phyloP scores from a whole-genome alignment of 2,113 vertebrate species.

The Epinephelus moara region DNA sequence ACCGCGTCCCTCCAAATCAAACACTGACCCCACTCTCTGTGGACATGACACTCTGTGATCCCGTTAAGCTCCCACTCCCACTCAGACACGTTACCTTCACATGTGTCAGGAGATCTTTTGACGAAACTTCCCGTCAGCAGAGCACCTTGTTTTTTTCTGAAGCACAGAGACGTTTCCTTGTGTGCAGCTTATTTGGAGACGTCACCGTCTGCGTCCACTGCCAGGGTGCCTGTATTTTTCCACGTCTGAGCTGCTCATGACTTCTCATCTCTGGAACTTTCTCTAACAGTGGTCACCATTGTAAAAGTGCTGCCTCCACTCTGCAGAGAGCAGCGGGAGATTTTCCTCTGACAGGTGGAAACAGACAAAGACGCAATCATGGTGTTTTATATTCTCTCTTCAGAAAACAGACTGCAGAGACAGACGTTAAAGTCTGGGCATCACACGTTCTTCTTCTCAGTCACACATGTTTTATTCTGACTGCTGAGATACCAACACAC shows the following conservation, averaged over 20 bases:
- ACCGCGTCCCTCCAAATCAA: slow-evolving; percentile 70
- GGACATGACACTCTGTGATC: slow-evolving; percentile 37
- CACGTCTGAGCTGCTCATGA: slow-evolving; percentile 44
- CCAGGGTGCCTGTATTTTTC: slow-evolving; percentile 76
- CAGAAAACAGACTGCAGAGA: too few species aligned
- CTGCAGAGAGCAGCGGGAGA: neutral
- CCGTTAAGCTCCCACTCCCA: slow-evolving; percentile 11
- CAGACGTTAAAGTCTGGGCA: neutral
- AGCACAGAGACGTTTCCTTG: slow-evolving; percentile 67
- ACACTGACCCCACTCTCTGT: slow-evolving; percentile 36
- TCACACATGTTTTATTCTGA: neutral
- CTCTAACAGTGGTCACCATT: slow-evolving; percentile 31
- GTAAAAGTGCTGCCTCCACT: neutral
- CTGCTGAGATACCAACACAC: neutral
- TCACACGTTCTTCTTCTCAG: neutral
- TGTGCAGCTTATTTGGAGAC: slow-evolving; percentile 55
- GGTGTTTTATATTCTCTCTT: neutral
- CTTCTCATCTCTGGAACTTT: slow-evolving; percentile 39
- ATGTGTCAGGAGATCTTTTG: slow-evolving; percentile 30
- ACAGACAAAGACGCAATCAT: neutral
- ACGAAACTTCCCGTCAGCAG: slow-evolving; percentile 41
- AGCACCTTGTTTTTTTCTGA: slow-evolving; percentile 28
- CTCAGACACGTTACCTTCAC: slow-evolving; percentile 10
- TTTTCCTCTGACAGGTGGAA: neutral
- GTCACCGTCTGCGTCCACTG: slow-evolving; percentile 38